These are phyloP conservation scores for Andrena trimmerana DNA, from an alignment of 2,888 invertebrate genomes.

Conservation along the genomic window DNA sequence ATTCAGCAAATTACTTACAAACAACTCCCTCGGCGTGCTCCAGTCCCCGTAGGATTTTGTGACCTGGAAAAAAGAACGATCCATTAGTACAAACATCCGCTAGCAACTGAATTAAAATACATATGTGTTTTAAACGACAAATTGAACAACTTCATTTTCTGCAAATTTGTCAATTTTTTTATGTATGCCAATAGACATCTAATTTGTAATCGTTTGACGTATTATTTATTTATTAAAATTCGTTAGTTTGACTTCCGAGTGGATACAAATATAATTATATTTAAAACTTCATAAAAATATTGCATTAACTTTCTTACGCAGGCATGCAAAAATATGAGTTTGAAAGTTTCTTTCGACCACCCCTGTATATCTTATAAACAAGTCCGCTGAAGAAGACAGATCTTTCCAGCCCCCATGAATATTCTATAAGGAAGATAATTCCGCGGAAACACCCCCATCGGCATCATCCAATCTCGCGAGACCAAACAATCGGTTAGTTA, in stretches of 20 bases:
- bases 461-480: neutral
- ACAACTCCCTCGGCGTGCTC: constrained; percentile 42
- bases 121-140: neutral
- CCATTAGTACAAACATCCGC: constrained; percentile 3
- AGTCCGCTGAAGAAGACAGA: neutral
- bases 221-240: no score
- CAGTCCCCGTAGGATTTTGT: constrained; percentile 51
- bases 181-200: no score
- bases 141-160: neutral
- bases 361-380: neutral
- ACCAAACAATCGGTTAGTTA: constrained; percentile 28
- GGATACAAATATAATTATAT: no score
- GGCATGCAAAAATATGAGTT: neutral
- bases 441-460: neutral
- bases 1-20: constrained; percentile 69
- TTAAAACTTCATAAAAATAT: neutral
- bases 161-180: no score
- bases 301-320: neutral
- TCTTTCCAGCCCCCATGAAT: neutral
- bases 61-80: constrained; percentile 49
- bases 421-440: neutral
- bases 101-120: neutral
- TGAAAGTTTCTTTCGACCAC: no score
- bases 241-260: no score
- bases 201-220: no score